phyloP scores from a whole-genome alignment of 1,140 invertebrate genomes.

The Vanessa atalanta region DNA sequence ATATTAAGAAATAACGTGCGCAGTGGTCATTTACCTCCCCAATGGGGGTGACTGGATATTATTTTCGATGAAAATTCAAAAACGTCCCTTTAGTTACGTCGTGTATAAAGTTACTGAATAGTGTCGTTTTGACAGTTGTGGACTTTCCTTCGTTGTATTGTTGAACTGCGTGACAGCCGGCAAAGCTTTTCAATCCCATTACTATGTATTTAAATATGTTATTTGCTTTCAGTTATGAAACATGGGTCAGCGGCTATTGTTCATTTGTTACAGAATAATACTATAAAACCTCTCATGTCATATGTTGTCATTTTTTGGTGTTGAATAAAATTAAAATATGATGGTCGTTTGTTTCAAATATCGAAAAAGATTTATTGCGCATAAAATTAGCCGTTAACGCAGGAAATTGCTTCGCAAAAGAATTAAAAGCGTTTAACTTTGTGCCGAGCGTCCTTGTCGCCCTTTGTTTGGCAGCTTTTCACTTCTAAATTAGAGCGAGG shows the following conservation, averaged over 20 bases:
- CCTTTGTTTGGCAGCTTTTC: slow-evolving; percentile 69
- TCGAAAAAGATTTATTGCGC: slow-evolving; percentile 57
- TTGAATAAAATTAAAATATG: slow-evolving; percentile 19
- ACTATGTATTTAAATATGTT: slow-evolving; percentile 39
- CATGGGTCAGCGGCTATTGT: slow-evolving; percentile 33
- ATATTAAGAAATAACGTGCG: slow-evolving; percentile 9
- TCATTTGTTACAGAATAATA: slow-evolving; percentile 9
- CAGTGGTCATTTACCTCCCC: neutral
- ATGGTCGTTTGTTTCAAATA: slow-evolving; percentile 32
- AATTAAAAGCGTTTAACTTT: slow-evolving; percentile 69
- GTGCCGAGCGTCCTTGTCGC: slow-evolving; percentile 59
- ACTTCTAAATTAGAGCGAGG: slow-evolving; percentile 62
- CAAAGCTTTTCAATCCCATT: slow-evolving; percentile 36
- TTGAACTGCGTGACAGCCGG: slow-evolving; percentile 42
- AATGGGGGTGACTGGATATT: slow-evolving; percentile 7
- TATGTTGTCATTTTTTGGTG: neutral
- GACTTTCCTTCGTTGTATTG: slow-evolving; percentile 44
- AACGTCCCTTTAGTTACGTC: slow-evolving; percentile 17
- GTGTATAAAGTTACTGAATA: slow-evolving; percentile 27
- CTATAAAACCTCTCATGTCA: neutral
- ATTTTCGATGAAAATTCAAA: slow-evolving; percentile 26
- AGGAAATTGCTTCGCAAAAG: slow-evolving; percentile 58
- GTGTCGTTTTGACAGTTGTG: slow-evolving; percentile 45
- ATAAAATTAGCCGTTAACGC: slow-evolving; percentile 64
- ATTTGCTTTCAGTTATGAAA: slow-evolving; percentile 41